phyloP scores from a whole-genome alignment of 2,888 invertebrate species.

The Lepidocyrtoides sp. region DNA sequence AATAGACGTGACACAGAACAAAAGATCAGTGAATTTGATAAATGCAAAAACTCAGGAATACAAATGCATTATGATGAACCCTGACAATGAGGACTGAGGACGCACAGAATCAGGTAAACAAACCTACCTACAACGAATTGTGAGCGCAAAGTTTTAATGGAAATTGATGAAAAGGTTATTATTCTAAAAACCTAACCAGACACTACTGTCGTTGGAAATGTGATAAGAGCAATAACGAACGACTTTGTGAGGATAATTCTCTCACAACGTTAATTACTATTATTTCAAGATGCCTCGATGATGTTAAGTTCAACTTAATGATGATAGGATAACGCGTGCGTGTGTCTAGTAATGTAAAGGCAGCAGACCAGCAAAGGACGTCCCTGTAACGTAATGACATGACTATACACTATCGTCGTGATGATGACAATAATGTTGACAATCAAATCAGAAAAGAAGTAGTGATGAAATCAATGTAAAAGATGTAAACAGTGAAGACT shows the following conservation, averaged over 20 bases:
- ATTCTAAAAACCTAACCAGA: neutral
- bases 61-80: neutral
- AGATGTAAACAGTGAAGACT: neutral
- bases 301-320: neutral
- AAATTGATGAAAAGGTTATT: slow-evolving; percentile 15
- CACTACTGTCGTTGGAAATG: neutral
- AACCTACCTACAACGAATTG: neutral
- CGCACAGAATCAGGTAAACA: neutral
- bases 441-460: slow-evolving; percentile 26
- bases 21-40: neutral
- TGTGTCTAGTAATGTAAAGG: neutral
- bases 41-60: neutral
- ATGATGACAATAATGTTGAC: slow-evolving; percentile 38
- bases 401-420: too few species aligned
- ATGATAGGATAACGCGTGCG: neutral
- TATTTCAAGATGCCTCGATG: neutral
- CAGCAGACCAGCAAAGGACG: neutral
- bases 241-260: neutral
- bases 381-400: slow-evolving; percentile 44
- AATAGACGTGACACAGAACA: neutral
- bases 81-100: slow-evolving; percentile 41
- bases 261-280: slow-evolving; percentile 25
- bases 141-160: neutral
- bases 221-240: slow-evolving; percentile 5
- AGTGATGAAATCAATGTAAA: slow-evolving; percentile 44